Evolutionary conservation across 1,140 invertebrate genomes (phyloP), one percentile per base, ranked within the genome.

Genomic region (Drosophila ogumai): DNA sequence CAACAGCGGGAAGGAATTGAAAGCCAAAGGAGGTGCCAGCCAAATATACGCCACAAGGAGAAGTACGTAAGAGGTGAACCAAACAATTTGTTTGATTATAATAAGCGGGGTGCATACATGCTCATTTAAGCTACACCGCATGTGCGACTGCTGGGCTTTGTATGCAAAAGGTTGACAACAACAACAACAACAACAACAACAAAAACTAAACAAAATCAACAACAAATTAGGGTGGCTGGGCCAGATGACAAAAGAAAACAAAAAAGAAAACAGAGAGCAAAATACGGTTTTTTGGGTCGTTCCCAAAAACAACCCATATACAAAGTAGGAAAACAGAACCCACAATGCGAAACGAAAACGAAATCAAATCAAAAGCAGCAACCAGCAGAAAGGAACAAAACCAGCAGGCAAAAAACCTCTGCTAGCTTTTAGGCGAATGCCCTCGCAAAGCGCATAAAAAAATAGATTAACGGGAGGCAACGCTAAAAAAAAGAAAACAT

Each of bases 181-280:
- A 43, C n/a, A 64, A 9, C n/a, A 38, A 66, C 57, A 66, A 75
- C 65, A 75, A 22, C 22, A 22, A 22, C 22, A 22, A 22, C 22
- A 22, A 50, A 25, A 75, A 76, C 74, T 73, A 81, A 57, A 31
- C 66, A 58, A 79, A 60, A 79, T 74, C 47, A 72, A 84, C 81
- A 84, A 82, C 81, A 80, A 88, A 88, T 88, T 90, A 73, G 85
- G 85, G 85, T 87, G 85, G 84, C 69, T 80, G 67, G 49, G 47
- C 71, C 49, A 54, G 72, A 85, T 75, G 85, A 90, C 85, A 90
- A 88, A 88, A 66, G 85, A 40, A 59, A 73, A 65, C 56, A 67
- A 54, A 59, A 72, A 31, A 9, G 77, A 40, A 55, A 69, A 61
- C 56, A 59, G 44, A 75, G 61, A 34, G 17, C 63, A 38, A 54